Base-by-base conservation (phyloP, 1,140 invertebrate species). In the Arion vulgaris region DNA sequence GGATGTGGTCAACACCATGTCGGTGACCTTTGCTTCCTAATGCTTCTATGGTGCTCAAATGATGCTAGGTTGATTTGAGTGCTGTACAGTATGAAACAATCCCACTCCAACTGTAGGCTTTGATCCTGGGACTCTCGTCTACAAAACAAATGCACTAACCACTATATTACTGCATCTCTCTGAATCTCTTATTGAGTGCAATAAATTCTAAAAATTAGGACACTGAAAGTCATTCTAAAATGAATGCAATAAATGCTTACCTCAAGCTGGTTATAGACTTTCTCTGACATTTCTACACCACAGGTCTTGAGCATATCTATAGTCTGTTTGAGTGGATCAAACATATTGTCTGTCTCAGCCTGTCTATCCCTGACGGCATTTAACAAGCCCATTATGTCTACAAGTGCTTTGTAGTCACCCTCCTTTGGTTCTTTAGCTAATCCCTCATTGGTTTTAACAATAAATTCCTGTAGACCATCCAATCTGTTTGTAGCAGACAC, bases 271-370 rank as follows among this genome's bases (percentile, higher is more conserved):
- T 89, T 73, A 83, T 93, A 91, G 72, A 94, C 93, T 74, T 93
- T 92, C 51, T 94, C 93, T 0, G 93, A 91, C 86, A 94, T 91
- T 84, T 94, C 93, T 79, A 93, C 92, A 9, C 92, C 91, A 83
- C 94, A 94, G 0, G 90, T 92, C 83, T 92, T 92, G 32, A 94
- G 86, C 45, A 94, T 86, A 81, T 93, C 92, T 76, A 94, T 93
- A 9, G 92, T 94, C 81, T 97, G 94, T 88, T 96, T 94, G 66
- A 99, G 92, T 0, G 98, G 97, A 83, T 96, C 96, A 91, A 99
- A 99, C 96, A 99, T 98, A 85, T 96, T 96, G 87, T 94, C 93
- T 13, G 93, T 94, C 19, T 87, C 83, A n/a, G 88, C 82, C 82
- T 93, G 92, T 38, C 93, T 88, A 76, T 94, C 93, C 83, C 93